Conservation (phyloP, 2,113 vertebrate species). For the Struthio camelus region DNA sequence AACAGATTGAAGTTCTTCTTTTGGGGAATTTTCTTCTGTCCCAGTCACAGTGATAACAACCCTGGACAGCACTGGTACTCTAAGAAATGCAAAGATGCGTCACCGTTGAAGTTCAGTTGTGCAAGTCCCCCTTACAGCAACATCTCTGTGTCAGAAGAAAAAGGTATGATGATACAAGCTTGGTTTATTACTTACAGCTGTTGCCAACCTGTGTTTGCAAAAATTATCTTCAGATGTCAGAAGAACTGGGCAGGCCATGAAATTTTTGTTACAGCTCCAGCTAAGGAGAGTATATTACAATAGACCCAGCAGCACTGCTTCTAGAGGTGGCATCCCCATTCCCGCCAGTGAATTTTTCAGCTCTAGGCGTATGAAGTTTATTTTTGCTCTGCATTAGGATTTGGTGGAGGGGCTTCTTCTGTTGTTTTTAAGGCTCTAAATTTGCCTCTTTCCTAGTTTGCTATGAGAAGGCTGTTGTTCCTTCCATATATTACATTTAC, state of each 20-base stretch:
- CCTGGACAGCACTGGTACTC: background rate
- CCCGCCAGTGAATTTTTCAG: background rate
- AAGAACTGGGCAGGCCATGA: background rate
- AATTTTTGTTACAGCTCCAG: background rate
- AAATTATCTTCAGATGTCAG: background rate
- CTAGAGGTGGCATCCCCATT: background rate
- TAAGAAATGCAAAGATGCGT: background rate
- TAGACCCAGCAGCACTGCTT: background rate
- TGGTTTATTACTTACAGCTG: background rate
- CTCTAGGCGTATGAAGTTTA: background rate
- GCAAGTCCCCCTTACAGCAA: background rate
- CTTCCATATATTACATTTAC: background rate
- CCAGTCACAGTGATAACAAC: rapidly evolving
- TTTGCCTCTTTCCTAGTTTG: background rate
- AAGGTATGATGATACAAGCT: background rate
- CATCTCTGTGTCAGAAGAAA: background rate
- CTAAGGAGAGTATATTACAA: background rate
- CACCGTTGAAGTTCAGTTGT: background rate
- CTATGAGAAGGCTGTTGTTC: rapidly evolving
- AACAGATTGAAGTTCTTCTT: background rate
- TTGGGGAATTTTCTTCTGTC: background rate
- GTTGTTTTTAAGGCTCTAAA: background rate
- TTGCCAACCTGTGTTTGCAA: background rate
- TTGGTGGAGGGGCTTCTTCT: background rate
- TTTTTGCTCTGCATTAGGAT: background rate